phyloP scores from a whole-genome alignment of 1,140 invertebrate species.

The Drosophila rhopaloa region DNA sequence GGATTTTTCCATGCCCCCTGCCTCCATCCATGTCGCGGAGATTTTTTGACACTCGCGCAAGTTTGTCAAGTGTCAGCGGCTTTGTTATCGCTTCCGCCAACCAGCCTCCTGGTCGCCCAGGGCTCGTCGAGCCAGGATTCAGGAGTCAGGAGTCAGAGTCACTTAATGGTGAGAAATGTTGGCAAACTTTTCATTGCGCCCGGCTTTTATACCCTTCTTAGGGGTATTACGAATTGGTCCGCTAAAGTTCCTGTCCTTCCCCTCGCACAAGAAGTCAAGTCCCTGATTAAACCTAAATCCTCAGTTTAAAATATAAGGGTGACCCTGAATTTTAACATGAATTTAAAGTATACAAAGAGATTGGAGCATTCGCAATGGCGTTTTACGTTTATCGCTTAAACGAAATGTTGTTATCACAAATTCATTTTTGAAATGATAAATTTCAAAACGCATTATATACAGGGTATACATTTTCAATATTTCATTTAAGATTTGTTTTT shows the following conservation, averaged over 20 bases:
- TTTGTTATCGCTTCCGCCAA: conserved; percentile 80
- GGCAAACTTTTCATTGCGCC: conserved; percentile 68
- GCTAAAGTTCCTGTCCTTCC: neutral
- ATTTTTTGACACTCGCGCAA: conserved; percentile 59
- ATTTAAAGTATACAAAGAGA: neutral
- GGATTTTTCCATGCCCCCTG: conserved; percentile 6
- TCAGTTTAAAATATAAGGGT: neutral
- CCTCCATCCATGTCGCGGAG: conserved; percentile 17
- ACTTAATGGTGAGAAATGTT: conserved; percentile 73
- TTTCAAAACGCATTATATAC: no score
- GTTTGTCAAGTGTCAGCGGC: conserved; percentile 83
- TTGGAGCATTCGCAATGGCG: neutral
- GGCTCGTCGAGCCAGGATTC: conserved; percentile 26
- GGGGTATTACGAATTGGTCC: conserved; percentile 27
- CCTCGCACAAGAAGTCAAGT: neutral
- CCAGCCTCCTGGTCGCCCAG: conserved; percentile 48
- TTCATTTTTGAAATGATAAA: no score
- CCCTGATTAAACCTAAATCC: conserved; percentile 34
- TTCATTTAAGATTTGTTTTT: no score
- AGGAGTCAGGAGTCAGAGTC: conserved; percentile 51
- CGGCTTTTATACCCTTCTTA: conserved; percentile 28
- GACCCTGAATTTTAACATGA: neutral
- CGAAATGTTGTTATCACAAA: neutral
- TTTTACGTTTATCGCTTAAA: conserved; percentile 5
- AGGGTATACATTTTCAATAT: no score